phyloP scores from a whole-genome alignment of 2,888 invertebrate species.

The Cerceris ruficornis region DNA sequence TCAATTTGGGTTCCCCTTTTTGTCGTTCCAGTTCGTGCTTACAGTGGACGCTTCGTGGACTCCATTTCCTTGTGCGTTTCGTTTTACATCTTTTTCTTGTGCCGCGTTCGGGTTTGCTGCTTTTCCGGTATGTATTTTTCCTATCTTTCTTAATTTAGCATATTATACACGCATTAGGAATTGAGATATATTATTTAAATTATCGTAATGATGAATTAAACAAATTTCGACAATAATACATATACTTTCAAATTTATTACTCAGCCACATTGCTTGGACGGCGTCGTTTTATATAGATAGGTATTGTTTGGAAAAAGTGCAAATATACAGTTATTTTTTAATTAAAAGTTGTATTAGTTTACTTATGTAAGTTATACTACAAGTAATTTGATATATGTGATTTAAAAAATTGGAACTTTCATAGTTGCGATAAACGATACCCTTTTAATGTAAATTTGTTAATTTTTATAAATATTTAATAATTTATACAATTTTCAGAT shows the following conservation, averaged over 20 bases:
- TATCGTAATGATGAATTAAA: background rate
- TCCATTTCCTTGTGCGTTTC: constrained; percentile 53
- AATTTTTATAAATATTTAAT: too few species aligned
- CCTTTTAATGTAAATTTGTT: too few species aligned
- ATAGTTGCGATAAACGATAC: too few species aligned
- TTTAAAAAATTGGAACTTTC: background rate
- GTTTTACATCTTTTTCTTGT: constrained; percentile 43
- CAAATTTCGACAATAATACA: constrained; percentile 4
- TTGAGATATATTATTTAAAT: background rate
- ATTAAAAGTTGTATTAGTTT: background rate
- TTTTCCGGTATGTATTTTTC: constrained; percentile 36
- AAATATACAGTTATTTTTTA: background rate
- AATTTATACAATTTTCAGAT: constrained; percentile 12
- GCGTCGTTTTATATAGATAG: constrained; percentile 44
- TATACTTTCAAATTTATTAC: constrained; percentile 5
- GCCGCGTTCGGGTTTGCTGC: constrained; percentile 19
- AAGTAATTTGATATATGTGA: background rate
- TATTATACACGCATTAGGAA: background rate
- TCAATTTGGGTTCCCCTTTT: constrained; percentile 33
- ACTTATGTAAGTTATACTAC: background rate
- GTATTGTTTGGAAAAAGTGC: constrained; percentile 9
- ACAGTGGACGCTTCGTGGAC: constrained; percentile 52
- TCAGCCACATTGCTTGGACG: constrained; percentile 43
- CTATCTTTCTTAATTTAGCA: background rate
- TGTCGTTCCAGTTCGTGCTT: constrained; percentile 22